phyloP scores from a whole-genome alignment of 2,888 invertebrate genomes.

The Seladonia tumulorum region DNA sequence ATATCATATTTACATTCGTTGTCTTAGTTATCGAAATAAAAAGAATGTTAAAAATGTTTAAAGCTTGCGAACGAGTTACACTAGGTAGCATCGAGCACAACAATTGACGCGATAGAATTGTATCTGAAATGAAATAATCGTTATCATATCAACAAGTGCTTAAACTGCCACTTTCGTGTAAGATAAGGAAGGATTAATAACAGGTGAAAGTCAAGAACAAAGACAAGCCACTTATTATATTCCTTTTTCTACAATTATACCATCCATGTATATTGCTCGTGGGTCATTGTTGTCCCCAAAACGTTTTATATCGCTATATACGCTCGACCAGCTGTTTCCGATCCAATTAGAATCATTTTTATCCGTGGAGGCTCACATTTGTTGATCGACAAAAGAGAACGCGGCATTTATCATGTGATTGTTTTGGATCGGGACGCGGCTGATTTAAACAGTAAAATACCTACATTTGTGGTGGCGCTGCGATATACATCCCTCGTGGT shows the following conservation, averaged over 20 bases:
- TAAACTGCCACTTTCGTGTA: constrained; percentile 22
- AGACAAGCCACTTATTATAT: constrained; percentile 35
- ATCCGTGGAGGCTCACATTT: background rate
- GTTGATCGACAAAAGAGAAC: background rate
- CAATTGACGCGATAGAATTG: background rate
- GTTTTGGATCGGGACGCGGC: background rate
- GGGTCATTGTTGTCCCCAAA: background rate
- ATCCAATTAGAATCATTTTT: background rate
- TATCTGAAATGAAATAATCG: background rate
- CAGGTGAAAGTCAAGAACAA: constrained; percentile 68
- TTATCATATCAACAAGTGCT: constrained; percentile 15
- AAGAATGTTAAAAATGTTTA: background rate
- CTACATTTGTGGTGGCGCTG: constrained; percentile 80
- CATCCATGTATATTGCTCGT: background rate
- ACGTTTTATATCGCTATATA: background rate
- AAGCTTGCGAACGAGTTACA: background rate
- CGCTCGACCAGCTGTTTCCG: background rate
- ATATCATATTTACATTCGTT: background rate
- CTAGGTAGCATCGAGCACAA: background rate
- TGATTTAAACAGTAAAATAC: constrained; percentile 66
- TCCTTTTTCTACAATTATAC: background rate
- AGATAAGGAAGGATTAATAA: constrained; percentile 43
- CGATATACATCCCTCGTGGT: constrained; percentile 81
- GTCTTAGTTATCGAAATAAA: background rate
- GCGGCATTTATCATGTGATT: constrained; percentile 23